Evolutionary conservation across 2,888 invertebrate species (phyloP), one percentile per base, ranked within the genome.

Genomic region (Craniophora ligustri): DNA sequence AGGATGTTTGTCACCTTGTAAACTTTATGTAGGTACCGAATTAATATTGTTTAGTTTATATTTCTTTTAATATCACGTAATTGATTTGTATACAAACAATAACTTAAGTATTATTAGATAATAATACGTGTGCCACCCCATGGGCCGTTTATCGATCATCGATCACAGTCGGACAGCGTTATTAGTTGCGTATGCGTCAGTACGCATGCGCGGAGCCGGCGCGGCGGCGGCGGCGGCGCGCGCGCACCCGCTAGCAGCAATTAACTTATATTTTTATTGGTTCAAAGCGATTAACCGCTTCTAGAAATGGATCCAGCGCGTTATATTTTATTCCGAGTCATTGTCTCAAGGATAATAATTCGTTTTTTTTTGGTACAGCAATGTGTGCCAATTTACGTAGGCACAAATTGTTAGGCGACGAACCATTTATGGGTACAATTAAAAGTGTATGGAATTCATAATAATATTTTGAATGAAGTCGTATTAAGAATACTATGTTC

Each of bases 261-360:
- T 74, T 74, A 71, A 62, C 56, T 65, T 60, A 67, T 56, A 62
- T 47, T 71, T 66, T 67, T 65, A 62, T 68, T 65, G 53, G 48
- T 40, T 60, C 62, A 60, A 67, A 74, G 58, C 60, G 36, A 68
- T 72, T 65, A 67, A 55, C 58, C 49, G 54, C 47, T 41, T 36
- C 61, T 51, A 60, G 38, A 57, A 60, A 70, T 64, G 67, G 67
- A 57, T 39, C 57, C 45, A 41, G 41, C 46, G 49, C 53, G 51
- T 39, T 63, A 69, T 40, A 69, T 62, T 62, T 56, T 59, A 55
- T 66, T 62, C 46, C 48, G 35, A 51, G 21, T 48, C 47, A 58
- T 69, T 65, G 55, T 56, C 53, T 40, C 36, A 50, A 41, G 42
- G 26, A 35, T 15, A 21, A 46, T 45, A 48, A 62, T 57, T 45